Base-by-base conservation (phyloP, 1,140 invertebrate genomes). In the Drosophila setifemur region DNA sequence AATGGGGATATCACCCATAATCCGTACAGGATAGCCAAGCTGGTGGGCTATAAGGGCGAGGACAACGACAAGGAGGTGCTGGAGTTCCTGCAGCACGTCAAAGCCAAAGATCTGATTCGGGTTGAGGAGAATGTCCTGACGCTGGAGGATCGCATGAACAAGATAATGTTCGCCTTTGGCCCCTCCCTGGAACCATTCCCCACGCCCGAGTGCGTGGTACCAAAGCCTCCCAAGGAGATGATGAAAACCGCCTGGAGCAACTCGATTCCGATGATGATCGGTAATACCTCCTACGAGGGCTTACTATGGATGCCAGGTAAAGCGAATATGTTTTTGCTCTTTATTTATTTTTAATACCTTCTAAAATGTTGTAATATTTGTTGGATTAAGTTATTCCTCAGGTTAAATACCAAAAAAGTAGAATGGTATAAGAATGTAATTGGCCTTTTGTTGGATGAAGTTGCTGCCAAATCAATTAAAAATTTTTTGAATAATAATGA, bases 61-160 rank as follows among this genome's bases (percentile, higher is more conserved):
- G 40, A 88, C 8, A 78, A 89, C 25, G 88, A 90, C 3, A 86
- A 89, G 42, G 75, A 82, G 33, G 68, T 90, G 4, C 52, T 89
- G 18, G 43, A 73, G 0, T 90, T 89, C 35, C 44, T 90, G 25
- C 67, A 64, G 23, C 74, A 43, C 16, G 70, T 73, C 1, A 89
- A 78, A 35, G 63, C 78, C 48, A 92, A 91, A 35, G 94, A 94
- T 14, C 93, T 95, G 2, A 93, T 91, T 14, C 91, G 92, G 39
- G 54, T 78, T 0, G 83, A 88, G 43, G 66, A 76, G 28, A 19
- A 70, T 4, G 68, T 87, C 0, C 58, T 82, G 4, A 76, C 77
- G 1, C 23, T 69, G 3, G 88, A 89, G 28, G 81, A 88, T 14
- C 66, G 48, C 47, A 37, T 43, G 14, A 69, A 78, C 8, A 81